Evolutionary conservation across 2,888 invertebrate genomes (phyloP), one percentile per base, ranked within the genome.

Genomic region (Calephelis perditalis): DNA sequence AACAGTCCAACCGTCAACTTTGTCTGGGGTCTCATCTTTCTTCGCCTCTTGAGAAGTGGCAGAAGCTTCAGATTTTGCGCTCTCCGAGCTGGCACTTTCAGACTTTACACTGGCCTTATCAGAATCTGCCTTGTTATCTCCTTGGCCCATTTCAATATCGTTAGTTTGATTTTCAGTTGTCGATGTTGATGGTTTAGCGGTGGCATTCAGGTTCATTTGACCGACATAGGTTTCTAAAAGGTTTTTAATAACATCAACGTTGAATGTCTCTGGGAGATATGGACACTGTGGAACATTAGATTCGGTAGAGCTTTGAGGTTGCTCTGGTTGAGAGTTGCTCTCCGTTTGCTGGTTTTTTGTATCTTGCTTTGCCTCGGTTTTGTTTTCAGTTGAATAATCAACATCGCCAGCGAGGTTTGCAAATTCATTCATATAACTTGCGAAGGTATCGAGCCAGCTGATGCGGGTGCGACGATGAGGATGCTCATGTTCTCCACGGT

Each of bases 361-460:
- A 62, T 69, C 61, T 65, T 66, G 47, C 60, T 62, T 58, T 9
- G 65, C 61, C 58, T 66, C 62, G 26, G 67, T 60, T 63, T 57
- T 72, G 54, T 54, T 72, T 70, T 74, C 70, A 58, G 71, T 64
- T 63, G 54, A n/a, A 36, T 35, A 54, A 36, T 78, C 78, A 10
- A 82, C 70, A 64, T 90, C 87, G 2, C 87, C 90, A 1, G 91
- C 87, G 0, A 92, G 76, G 68, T 91, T 89, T 8, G 91, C 84
- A 75, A 91, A 92, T 68, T 92, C 91, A 64, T 92, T 91, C 76
- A 92, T 81, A 68, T 91, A 91, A 8, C 80, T 82, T 7, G 84
- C 72, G 61, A 92, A 84, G 40, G 83, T 83, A 1, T 92, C 87
- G 5, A 92, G 71, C 92, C 92, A 92, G 65, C 87, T 83, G 61